Conservation (phyloP, 1,140 invertebrate genomes). For the Zaprionus inermis region DNA sequence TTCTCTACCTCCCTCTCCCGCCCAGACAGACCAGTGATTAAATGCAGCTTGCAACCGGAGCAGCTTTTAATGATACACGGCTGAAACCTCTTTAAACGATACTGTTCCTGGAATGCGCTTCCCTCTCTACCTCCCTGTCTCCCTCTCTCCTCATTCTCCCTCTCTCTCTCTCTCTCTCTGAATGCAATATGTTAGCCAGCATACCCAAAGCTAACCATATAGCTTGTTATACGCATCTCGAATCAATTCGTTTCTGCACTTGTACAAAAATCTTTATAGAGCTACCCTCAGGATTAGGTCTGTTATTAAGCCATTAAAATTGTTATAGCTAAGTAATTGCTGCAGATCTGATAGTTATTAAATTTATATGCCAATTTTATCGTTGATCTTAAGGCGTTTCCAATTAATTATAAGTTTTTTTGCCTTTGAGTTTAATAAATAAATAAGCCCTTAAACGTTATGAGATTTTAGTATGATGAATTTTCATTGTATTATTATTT, state of each 20-base stretch:
- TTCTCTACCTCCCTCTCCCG: neutral
- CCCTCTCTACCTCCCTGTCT: neutral
- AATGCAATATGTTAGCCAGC: conserved; percentile 23
- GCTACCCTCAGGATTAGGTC: neutral
- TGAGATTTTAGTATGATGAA: too few relatives aligned
- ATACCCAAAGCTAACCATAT: conserved; percentile 25
- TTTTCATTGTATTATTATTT: too few relatives aligned
- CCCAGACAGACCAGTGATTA: conserved; percentile 61
- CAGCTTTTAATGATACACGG: conserved; percentile 66
- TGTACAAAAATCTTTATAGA: conserved; percentile 1
- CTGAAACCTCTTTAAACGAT: conserved; percentile 59
- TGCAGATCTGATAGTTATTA: neutral
- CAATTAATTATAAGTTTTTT: neutral
- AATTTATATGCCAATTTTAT: conserved; percentile 11
- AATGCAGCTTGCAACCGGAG: conserved; percentile 48
- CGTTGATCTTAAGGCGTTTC: neutral
- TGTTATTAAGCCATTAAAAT: conserved; percentile 34
- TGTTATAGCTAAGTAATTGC: neutral
- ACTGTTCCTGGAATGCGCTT: conserved; percentile 64
- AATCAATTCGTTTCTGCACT: neutral
- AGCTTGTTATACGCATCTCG: conserved; percentile 6
- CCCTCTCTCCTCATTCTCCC: conserved; percentile 10
- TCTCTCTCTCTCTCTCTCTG: conserved; percentile 23
- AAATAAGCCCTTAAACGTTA: too few relatives aligned
- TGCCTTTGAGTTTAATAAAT: too few relatives aligned